Evolutionary conservation across 2,797 vertebrate species (phyloP).

Genomic region (Ctenopoma multispine): DNA sequence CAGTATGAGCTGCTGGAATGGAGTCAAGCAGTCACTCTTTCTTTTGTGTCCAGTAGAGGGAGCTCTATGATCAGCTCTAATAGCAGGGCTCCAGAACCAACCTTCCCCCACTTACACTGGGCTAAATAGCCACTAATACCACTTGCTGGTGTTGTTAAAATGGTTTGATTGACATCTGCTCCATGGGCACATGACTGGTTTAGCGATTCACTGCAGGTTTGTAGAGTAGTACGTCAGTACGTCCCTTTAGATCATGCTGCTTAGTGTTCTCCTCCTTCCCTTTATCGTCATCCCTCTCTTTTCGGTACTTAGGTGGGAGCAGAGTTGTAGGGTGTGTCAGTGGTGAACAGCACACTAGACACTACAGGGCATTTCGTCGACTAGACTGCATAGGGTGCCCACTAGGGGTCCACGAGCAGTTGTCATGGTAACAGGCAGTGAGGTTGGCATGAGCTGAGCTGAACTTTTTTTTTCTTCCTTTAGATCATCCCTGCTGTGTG

Average conservation of each 20-base stretch:
- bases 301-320: background rate
- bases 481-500: slow-evolving; percentile 29
- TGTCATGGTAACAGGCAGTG: slow-evolving; percentile 75
- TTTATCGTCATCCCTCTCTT: background rate
- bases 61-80: slow-evolving; percentile 45
- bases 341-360: slow-evolving; percentile 1
- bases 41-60: slow-evolving; percentile 64
- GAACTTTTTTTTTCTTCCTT: slow-evolving; percentile 19
- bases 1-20: background rate
- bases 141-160: background rate
- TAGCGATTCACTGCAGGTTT: background rate
- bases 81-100: background rate
- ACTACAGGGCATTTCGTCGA: slow-evolving; percentile 34
- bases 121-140: background rate
- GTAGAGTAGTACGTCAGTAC: background rate
- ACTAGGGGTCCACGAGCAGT: slow-evolving; percentile 51
- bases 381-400: slow-evolving; percentile 23
- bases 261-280: background rate
- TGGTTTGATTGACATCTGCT: slow-evolving; percentile 7
- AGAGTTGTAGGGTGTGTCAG: slow-evolving; percentile 44
- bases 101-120: background rate
- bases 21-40: background rate
- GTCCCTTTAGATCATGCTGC: background rate
- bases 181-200: background rate
- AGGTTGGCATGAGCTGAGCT: slow-evolving; percentile 57